These are phyloP conservation scores for Acromyrmex charruanus DNA, from an alignment of 1,140 invertebrate genomes.

Conservation along the genomic window DNA sequence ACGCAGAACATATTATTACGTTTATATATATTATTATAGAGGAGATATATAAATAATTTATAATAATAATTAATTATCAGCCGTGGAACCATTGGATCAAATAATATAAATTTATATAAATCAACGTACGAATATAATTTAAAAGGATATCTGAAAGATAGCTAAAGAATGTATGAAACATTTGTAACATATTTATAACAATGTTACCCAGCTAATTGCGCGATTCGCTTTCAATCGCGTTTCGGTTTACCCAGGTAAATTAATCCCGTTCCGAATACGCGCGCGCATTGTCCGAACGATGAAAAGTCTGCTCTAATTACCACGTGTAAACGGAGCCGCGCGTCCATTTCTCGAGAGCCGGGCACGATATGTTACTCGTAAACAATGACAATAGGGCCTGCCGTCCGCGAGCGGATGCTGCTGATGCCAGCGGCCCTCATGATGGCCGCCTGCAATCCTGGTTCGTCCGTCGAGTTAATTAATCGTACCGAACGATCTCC, in stretches of 20 bases:
- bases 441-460: constrained; percentile 60
- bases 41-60: not conserved
- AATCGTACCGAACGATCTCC: constrained; percentile 71
- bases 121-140: not conserved
- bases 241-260: constrained; percentile 46
- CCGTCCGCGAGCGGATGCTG: constrained; percentile 1
- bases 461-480: constrained; percentile 65
- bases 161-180: not conserved
- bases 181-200: constrained; percentile 26
- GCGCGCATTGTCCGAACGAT: constrained; percentile 31
- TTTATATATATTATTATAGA: not conserved
- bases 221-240: constrained; percentile 28
- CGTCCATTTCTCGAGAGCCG: constrained; percentile 47
- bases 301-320: constrained; percentile 52
- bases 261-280: constrained; percentile 19
- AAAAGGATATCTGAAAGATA: not conserved
- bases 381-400: constrained; percentile 55
- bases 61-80: not conserved
- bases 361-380: constrained; percentile 21
- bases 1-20: not conserved
- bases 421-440: constrained; percentile 62
- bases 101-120: not conserved
- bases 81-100: not conserved
- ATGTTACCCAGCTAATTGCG: constrained; percentile 19
- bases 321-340: constrained; percentile 35